Evolutionary conservation across 2,888 invertebrate genomes (phyloP), one percentile per base, ranked within the genome.

Genomic region (Chymomyza procnemis): DNA sequence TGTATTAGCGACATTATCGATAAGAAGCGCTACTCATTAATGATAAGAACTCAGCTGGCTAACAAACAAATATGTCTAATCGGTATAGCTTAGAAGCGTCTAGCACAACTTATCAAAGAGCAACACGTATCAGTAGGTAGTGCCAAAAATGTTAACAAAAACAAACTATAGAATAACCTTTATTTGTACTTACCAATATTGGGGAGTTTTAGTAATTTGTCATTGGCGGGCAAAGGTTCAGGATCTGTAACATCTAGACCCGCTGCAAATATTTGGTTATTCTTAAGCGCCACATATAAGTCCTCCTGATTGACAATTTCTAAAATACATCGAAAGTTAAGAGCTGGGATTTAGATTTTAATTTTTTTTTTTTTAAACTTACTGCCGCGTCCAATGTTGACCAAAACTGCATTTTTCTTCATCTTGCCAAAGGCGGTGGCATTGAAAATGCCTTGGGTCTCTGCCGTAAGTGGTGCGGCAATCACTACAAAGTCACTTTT

Each of bases 181-280:
- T 41, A 41, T 41, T 41, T 41, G 34, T 34, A 83, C 87, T 80
- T 90, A 97, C 97, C 94, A 88, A 95, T 95, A 90, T 98, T 98
- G 3, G 95, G 93, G 41, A 98, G 91, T 26, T 93, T 93, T 14
- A 96, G 88, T n/a, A 98, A 91, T 63, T 95, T 95, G 90, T 96
- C 94, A 89, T 95, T 94, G 5, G 93, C 90, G 0, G 97, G 96
- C 63, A 99, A 89, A 0, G 98, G 98, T 90, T 99, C 98, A 0
- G 98, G 98, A 1, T 94, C 94, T 85, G 95, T 96, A 3, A 98
- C 98, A 89, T 99, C 98, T 2, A 99, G 92, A 0, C 97, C 98
- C 1, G 98, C 98, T 0, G 95, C 95, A 87, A 94, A 95, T 72
- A 98, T 97, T 74, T 93, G 92, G 1, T 94, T 93, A 48, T 92